Percentiles rank a stretch among this genome's conserved stretches.
These are phyloP conservation scores for Fregetta grallaria DNA, from an alignment of 2,113 vertebrate species.

Conservation along the genomic window DNA sequence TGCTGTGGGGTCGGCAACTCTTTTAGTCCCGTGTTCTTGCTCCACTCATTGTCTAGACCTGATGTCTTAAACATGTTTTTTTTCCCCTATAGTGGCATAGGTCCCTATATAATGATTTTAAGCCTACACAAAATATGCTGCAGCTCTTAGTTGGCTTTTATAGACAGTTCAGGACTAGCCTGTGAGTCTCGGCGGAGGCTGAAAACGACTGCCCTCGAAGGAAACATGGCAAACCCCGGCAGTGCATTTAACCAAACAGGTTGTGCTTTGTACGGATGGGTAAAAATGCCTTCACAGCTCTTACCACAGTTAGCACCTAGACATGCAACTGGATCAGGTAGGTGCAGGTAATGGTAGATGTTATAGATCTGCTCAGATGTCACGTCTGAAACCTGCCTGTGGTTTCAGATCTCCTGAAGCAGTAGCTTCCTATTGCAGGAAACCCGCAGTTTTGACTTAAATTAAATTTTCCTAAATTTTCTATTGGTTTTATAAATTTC, in stretches of 20 bases:
- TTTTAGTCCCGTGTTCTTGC: accelerated
- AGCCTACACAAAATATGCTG: neutral
- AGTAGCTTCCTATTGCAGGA: neutral
- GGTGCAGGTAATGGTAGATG: neutral
- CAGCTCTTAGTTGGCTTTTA: neutral
- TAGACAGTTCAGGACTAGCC: neutral
- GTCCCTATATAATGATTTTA: neutral
- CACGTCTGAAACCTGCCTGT: neutral
- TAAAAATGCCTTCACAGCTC: neutral
- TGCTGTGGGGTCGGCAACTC: neutral
- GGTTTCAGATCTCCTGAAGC: neutral
- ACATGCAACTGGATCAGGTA: neutral
- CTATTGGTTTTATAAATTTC: neutral
- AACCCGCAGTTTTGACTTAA: neutral
- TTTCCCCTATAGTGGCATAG: neutral
- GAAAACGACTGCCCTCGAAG: neutral
- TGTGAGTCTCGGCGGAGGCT: neutral
- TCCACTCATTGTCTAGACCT: neutral
- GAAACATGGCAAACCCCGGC: neutral
- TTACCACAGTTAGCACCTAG: neutral
- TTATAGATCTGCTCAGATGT: neutral
- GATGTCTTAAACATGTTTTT: neutral
- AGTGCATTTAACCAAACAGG: neutral
- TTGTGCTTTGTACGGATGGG: neutral
- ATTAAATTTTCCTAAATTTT: neutral